Percentiles rank a stretch among this genome's conserved stretches.
These are phyloP conservation scores for Acanthosoma haemorrhoidale DNA, from an alignment of 2,888 invertebrate species.

Conservation along the genomic window DNA sequence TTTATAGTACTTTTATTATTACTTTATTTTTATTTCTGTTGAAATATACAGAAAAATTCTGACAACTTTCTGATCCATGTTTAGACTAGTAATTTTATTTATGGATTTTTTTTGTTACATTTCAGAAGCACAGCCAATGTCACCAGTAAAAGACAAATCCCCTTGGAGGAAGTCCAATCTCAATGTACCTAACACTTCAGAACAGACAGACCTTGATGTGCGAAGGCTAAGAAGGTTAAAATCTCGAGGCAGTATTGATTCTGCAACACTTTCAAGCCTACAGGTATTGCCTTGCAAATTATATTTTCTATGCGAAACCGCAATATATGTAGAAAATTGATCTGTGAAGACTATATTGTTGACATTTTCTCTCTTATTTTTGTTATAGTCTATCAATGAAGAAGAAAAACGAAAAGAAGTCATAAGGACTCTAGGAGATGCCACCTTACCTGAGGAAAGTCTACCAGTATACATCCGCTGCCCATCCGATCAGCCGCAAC, in stretches of 20 bases:
- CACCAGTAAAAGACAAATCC: conserved; percentile 66
- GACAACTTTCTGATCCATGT: not conserved
- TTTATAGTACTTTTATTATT: conserved; percentile 37
- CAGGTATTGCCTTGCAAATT: conserved; percentile 44
- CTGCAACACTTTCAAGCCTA: conserved; percentile 46
- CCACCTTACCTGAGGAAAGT: conserved; percentile 50
- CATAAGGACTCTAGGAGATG: conserved; percentile 53
- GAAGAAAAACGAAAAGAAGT: conserved; percentile 58
- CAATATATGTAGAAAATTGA: too few relatives aligned
- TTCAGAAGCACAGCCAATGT: conserved; percentile 66
- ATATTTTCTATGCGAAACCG: too few relatives aligned
- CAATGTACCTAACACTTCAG: conserved; percentile 58
- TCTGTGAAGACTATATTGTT: conserved; percentile 1
- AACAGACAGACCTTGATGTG: conserved; percentile 62
- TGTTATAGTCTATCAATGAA: conserved; percentile 53
- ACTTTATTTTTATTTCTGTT: not conserved
- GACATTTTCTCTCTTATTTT: not conserved
- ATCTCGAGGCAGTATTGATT: conserved; percentile 47
- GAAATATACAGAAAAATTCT: not conserved
- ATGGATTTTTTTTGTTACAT: conserved; percentile 36
- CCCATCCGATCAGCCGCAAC: conserved; percentile 42
- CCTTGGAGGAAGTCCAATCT: conserved; percentile 68
- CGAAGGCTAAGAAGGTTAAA: conserved; percentile 51
- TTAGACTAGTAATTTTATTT: not conserved
- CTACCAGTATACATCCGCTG: conserved; percentile 57